Conservation (phyloP, 1,140 invertebrate species). For the Melitaea cinxia region DNA sequence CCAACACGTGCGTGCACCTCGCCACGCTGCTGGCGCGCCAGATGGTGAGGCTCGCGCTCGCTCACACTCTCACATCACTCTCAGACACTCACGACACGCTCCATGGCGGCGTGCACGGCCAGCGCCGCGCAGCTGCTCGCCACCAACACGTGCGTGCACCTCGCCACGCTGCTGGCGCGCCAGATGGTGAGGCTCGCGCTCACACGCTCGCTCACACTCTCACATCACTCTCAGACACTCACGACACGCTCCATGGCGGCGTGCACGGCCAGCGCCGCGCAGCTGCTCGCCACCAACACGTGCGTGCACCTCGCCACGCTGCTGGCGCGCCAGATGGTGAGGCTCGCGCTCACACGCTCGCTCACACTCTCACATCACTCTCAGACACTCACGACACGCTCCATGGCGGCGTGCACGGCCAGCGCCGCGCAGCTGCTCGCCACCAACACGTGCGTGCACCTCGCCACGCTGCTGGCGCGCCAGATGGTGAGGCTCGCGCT, state of each 20-base stretch:
- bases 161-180: conserved; percentile 48
- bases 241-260: too few relatives aligned
- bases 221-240: too few relatives aligned
- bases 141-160: conserved; percentile 47
- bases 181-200: conserved; percentile 65
- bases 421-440: conserved; percentile 46
- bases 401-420: conserved; percentile 36
- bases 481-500: conserved; percentile 65
- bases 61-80: too few relatives aligned
- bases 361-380: too few relatives aligned
- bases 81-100: too few relatives aligned
- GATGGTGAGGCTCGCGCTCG: too few relatives aligned
- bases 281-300: conserved; percentile 46
- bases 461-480: conserved; percentile 48
- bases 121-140: conserved; percentile 46
- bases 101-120: conserved; percentile 36
- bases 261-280: conserved; percentile 42
- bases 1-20: conserved; percentile 47
- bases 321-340: conserved; percentile 54
- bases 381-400: too few relatives aligned
- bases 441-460: conserved; percentile 47
- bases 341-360: too few relatives aligned
- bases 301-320: conserved; percentile 51
- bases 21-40: conserved; percentile 50
- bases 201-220: too few relatives aligned